Percentiles rank a stretch among this genome's conserved stretches.
Evolutionary conservation across 1,140 invertebrate species (phyloP).

Genomic region (Caenorhabditis latens): DNA sequence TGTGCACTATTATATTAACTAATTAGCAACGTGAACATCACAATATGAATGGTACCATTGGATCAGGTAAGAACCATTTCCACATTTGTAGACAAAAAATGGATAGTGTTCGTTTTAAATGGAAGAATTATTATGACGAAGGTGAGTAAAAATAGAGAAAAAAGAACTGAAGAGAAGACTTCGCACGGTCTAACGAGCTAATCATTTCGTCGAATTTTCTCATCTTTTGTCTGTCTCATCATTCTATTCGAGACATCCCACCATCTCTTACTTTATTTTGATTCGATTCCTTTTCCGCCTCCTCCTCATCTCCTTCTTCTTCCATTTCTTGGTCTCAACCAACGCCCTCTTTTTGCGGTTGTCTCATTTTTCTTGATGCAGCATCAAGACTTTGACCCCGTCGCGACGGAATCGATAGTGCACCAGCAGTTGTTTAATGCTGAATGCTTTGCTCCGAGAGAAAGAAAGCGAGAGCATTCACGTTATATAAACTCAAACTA

Average conservation of each 20-base stretch:
- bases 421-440: conserved; percentile 18
- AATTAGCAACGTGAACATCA: neutral
- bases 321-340: neutral
- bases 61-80: neutral
- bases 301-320: neutral
- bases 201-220: neutral
- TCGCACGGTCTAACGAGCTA: conserved; percentile 33
- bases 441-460: neutral
- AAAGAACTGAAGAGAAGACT: neutral
- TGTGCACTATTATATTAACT: neutral
- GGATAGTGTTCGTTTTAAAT: neutral
- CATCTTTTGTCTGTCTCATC: too few relatives aligned
- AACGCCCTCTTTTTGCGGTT: conserved; percentile 36
- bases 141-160: neutral
- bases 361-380: conserved; percentile 52
- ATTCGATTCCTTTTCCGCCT: conserved; percentile 22
- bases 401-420: conserved; percentile 19
- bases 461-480: neutral
- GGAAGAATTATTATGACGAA: conserved; percentile 12
- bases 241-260: conserved; percentile 7
- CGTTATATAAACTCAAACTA: conserved; percentile 42
- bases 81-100: neutral
- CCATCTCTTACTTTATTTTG: conserved; percentile 20
- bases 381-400: neutral
- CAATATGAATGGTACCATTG: neutral